Base-by-base conservation (phyloP, 2,113 vertebrate species). In the Erinaceus europaeus region DNA sequence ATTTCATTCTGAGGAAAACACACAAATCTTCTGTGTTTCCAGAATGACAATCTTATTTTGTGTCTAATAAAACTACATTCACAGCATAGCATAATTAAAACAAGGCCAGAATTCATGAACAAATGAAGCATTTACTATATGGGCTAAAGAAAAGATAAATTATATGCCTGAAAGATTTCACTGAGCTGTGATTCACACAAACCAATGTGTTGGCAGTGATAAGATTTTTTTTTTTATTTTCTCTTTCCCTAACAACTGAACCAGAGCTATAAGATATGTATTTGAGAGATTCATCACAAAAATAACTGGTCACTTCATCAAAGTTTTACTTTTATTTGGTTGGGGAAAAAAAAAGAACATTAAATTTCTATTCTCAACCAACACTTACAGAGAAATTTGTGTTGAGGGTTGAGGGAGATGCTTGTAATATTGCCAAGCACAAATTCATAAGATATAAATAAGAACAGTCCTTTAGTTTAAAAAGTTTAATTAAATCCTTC, bases 131-230 rank as follows among this genome's bases (percentile, higher is more conserved):
- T 97, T 97, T 96, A 96, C 95, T 96, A 91, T 96, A 94, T 79
- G 91, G 92, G 96, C 97, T 96, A 96, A 96, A 97, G 96, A 97
- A 97, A 97, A 97, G 97, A 97, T 96, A 97, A 97, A 97, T 97
- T 96, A 96, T 97, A 96, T 90, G 96, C 96, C 96, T 97, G 96
- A 95, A 96, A 96, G 95, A 86, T 97, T 96, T 94, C 95, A 94
- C 96, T 97, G 95, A 96, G 94, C 94, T 74, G 79, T 79, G 94
- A 96, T 96, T 97, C 96, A 96, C 95, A 84, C 91, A 89, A 92
- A 96, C 95, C 96, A 96, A 92, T 86, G 71, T 86, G 94, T 79
- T 97, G 97, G 96, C 96, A 96, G 84, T 67, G 92, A 78, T 68
- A 52, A 40, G 68, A 59, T 85, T 89, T 94, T 92, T 92, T 93